These are phyloP conservation scores for Anoura caudifer DNA, from an alignment of 2,113 vertebrate species.

Conservation along the genomic window DNA sequence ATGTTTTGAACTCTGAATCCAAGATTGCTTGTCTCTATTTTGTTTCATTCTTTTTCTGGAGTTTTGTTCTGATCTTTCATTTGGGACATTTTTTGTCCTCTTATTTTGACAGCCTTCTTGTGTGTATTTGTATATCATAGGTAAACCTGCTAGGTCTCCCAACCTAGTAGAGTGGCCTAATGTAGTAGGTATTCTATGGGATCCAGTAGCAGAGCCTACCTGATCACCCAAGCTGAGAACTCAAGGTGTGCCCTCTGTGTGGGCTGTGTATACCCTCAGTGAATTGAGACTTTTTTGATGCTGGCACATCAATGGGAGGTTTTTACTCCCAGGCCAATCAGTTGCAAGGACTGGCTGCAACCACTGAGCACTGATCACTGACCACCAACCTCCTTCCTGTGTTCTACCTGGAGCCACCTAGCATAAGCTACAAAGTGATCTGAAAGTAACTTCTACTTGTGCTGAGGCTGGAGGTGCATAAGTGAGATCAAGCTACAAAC, in stretches of 20 bases:
- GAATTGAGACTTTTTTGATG: neutral
- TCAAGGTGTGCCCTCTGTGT: neutral
- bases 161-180: neutral
- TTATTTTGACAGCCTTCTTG: neutral
- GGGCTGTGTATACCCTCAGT: neutral
- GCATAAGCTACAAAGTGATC: neutral
- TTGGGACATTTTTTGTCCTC: neutral
- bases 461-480: neutral
- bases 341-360: neutral
- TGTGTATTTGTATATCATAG: neutral
- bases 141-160: neutral
- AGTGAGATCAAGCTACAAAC: neutral
- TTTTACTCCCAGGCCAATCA: neutral
- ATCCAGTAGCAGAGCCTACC: neutral
- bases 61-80: neutral
- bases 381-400: too few relatives aligned
- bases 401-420: neutral
- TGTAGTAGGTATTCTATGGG: neutral
- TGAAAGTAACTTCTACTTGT: neutral
- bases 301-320: neutral
- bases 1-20: neutral
- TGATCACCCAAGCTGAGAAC: neutral
- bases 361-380: neutral
- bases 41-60: neutral
- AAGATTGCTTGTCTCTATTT: neutral